phyloP scores from a whole-genome alignment of 2,888 invertebrate genomes.

The Malthinus flaveolus region DNA sequence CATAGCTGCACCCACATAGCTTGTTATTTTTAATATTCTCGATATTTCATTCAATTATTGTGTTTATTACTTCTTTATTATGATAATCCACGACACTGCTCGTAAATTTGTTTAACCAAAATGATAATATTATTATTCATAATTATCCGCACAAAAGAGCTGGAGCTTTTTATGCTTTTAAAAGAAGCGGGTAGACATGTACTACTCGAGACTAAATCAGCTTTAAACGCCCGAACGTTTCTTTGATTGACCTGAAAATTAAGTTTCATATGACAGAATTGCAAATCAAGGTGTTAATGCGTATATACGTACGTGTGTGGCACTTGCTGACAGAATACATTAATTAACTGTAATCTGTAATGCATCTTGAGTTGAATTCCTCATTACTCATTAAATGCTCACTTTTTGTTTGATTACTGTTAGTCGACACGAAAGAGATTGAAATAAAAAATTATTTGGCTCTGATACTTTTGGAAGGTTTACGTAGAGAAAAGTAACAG shows the following conservation, averaged over 20 bases:
- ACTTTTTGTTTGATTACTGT: slow-evolving; percentile 36
- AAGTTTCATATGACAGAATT: slow-evolving; percentile 11
- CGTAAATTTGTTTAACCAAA: slow-evolving; percentile 5
- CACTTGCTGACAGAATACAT: slow-evolving; percentile 21
- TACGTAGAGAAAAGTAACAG: too few relatives aligned
- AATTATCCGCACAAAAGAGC: background rate
- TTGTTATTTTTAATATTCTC: slow-evolving; percentile 30
- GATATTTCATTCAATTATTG: slow-evolving; percentile 23
- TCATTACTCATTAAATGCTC: slow-evolving; percentile 38
- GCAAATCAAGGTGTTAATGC: slow-evolving; percentile 10
- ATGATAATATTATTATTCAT: slow-evolving; percentile 6
- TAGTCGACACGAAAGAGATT: slow-evolving; percentile 33
- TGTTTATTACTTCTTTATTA: slow-evolving; percentile 11
- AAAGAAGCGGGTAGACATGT: background rate
- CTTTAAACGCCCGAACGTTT: background rate
- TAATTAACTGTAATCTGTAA: slow-evolving; percentile 37
- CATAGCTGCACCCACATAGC: slow-evolving; percentile 41
- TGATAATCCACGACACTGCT: slow-evolving; percentile 13
- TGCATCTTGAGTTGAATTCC: slow-evolving; percentile 32
- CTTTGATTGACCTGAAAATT: background rate
- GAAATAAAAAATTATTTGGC: background rate
- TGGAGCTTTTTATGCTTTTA: background rate
- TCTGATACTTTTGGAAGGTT: too few relatives aligned
- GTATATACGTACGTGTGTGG: slow-evolving; percentile 20
- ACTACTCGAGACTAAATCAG: background rate